Evolutionary conservation across 2,113 vertebrate genomes (phyloP).

Genomic region (Terrapene triunguis): DNA sequence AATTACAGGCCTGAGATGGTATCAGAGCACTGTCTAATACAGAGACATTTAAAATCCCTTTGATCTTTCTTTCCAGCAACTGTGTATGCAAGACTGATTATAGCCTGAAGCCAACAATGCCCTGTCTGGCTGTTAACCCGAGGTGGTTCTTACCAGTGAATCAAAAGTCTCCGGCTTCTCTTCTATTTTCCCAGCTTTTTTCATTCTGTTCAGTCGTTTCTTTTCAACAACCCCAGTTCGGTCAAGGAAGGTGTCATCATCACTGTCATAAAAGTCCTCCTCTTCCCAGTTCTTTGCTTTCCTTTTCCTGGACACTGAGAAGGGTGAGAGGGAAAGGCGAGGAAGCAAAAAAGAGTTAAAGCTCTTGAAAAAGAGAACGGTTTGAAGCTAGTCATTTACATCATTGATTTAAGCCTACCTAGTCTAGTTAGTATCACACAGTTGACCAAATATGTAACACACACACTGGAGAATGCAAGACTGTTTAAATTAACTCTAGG

Average conservation of each 20-base stretch:
- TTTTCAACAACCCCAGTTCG: slow-evolving; percentile 94
- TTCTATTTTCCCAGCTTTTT: slow-evolving; percentile 94
- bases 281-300: slow-evolving; percentile 98
- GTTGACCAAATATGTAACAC: neutral
- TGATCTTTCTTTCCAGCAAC: neutral
- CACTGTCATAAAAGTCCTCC: slow-evolving; percentile 97
- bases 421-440: neutral
- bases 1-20: neutral
- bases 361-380: neutral
- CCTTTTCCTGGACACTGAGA: slow-evolving; percentile 93
- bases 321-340: neutral
- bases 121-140: neutral
- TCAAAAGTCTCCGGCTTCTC: slow-evolving; percentile 93
- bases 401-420: neutral
- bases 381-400: neutral
- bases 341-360: neutral
- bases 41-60: neutral
- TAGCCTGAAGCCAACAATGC: neutral
- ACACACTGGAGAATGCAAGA: neutral
- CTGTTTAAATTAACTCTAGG: neutral
- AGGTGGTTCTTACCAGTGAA: slow-evolving; percentile 85
- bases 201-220: slow-evolving; percentile 95
- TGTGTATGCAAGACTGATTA: neutral
- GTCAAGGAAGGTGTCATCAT: slow-evolving; percentile 97
- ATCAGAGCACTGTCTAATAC: neutral